These are phyloP conservation scores for Axis porcinus DNA, from an alignment of 2,113 vertebrate genomes.

Conservation along the genomic window DNA sequence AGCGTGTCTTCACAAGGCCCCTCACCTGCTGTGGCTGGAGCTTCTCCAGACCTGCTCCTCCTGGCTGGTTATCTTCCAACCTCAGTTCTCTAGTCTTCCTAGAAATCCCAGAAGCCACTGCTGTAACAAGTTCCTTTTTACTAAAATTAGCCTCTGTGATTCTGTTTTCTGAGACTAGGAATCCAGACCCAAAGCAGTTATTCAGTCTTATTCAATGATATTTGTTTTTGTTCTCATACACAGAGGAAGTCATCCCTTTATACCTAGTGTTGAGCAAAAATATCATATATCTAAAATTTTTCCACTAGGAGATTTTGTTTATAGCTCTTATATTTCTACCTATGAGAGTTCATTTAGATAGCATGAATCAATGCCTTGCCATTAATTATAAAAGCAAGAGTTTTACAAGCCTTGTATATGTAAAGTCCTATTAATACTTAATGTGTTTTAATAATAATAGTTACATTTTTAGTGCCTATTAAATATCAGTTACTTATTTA, in stretches of 20 bases:
- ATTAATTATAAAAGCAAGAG: constrained; percentile 22
- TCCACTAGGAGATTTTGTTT: not conserved
- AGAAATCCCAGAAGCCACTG: not conserved
- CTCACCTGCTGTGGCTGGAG: not conserved
- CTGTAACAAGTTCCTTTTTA: not conserved
- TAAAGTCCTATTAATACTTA: not conserved
- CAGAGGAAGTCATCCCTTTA: not conserved
- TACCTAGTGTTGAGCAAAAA: constrained; percentile 19
- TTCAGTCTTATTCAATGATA: not conserved
- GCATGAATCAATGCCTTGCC: not conserved
- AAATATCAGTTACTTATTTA: not conserved
- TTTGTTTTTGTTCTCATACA: constrained; percentile 8
- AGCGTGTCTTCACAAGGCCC: not conserved
- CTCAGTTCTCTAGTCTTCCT: not conserved
- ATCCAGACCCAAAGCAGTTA: not conserved
- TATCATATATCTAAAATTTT: not conserved
- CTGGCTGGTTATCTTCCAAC: not conserved
- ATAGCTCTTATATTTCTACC: not conserved
- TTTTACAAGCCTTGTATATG: not conserved
- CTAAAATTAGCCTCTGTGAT: constrained; percentile 25
- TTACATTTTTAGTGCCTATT: not conserved
- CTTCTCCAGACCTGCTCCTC: not conserved
- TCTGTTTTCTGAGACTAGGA: constrained; percentile 40
- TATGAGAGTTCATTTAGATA: not conserved
- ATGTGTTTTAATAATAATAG: not conserved